These are phyloP conservation scores for Synanthedon tipuliformis DNA, from an alignment of 2,888 invertebrate genomes.

Conservation along the genomic window DNA sequence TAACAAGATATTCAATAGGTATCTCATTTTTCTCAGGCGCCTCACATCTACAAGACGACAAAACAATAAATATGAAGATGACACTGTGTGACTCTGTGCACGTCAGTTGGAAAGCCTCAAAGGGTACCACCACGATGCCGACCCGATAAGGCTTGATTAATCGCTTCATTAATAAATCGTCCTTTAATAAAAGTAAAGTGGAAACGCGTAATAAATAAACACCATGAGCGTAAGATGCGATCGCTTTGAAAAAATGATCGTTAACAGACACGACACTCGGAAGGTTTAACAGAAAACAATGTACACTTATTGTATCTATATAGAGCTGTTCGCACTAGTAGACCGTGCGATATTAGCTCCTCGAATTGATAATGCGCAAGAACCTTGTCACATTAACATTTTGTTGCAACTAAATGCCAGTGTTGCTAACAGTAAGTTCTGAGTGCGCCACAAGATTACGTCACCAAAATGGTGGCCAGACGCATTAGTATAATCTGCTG, in stretches of 20 bases:
- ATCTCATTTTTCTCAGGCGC: too few species aligned
- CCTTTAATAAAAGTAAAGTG: slow-evolving; percentile 44
- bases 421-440: too few species aligned
- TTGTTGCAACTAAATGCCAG: too few species aligned
- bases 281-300: slow-evolving; percentile 30
- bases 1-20: too few species aligned
- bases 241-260: slow-evolving; percentile 48
- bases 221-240: slow-evolving; percentile 26
- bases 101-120: not conserved
- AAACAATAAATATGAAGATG: too few species aligned
- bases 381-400: too few species aligned
- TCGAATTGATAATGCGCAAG: too few species aligned
- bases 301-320: slow-evolving; percentile 6
- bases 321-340: not conserved
- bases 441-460: too few species aligned
- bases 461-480: too few species aligned
- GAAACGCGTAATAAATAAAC: slow-evolving; percentile 40
- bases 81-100: not conserved
- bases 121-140: slow-evolving; percentile 23
- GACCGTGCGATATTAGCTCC: too few species aligned
- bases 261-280: slow-evolving; percentile 36
- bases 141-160: slow-evolving; percentile 50
- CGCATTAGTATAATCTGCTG: too few species aligned
- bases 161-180: slow-evolving; percentile 64
- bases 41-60: too few species aligned